Base-by-base conservation (phyloP, 2,888 invertebrate genomes). In the Hymenopus coronatus region DNA sequence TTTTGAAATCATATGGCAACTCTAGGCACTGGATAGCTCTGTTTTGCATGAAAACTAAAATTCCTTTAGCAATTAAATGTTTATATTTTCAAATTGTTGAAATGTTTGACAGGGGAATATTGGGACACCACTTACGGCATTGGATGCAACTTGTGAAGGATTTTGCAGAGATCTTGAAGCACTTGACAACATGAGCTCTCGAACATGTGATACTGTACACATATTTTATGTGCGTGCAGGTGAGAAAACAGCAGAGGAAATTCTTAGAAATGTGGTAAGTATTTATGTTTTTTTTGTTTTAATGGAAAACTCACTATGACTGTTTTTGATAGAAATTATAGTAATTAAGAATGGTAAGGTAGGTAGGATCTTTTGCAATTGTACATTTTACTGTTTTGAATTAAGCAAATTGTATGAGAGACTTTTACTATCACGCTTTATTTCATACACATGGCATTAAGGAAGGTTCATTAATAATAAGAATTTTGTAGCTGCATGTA, bases 191-290 rank as follows among this genome's bases (percentile, higher is more conserved):
- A 96, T 98, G 92, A 98, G 98, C 91, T 96, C 97, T 82, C 95
- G 99, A 90, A 97, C 97, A 3, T 96, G 96, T 92, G 98, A 98
- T 92, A 99, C 99, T 0, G 98, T 97, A 90, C 98, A 99, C 93
- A 95, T 99, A 91, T 98, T 99, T 94, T 99, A 98, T 92, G 98
- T 98, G 3, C 97, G 97, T 93, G 96, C 97, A 25, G 98, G 98
- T 0, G 98, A 98, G 93, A 95, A 95, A 87, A 94, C 94, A 90
- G 96, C 97, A 0, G 94, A 95, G 20, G 97, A 98, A 91, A 98
- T 99, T 91, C 95, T 99, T 25, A 94, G 94, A 88, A 98, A 98
- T 94, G 96, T 97, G 92, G 95, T 96, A 92, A 92, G 93, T 92
- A 7, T 70, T 82, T 81, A 54, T 82, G 3, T 81, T 15, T 3